Conservation (phyloP, 2,888 invertebrate species). For the Panopea generosa region DNA sequence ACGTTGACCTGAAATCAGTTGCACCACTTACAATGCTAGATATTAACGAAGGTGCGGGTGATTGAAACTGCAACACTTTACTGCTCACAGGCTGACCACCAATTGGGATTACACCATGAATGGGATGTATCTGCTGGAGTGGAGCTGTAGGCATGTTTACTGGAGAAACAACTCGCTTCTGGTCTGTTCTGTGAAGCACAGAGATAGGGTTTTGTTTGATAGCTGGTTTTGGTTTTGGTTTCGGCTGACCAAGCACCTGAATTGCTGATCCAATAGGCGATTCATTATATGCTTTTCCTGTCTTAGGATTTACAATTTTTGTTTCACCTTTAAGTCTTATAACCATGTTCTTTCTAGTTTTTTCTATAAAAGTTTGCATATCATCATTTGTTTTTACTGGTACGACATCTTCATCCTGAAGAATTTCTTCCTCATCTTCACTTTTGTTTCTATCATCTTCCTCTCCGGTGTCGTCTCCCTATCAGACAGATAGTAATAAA, state of each 20-base stretch:
- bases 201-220: background rate
- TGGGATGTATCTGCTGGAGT: slow-evolving; percentile 27
- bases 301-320: slow-evolving; percentile 46
- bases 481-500: too few relatives aligned
- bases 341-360: slow-evolving; percentile 62
- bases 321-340: slow-evolving; percentile 55
- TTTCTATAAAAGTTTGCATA: slow-evolving; percentile 58
- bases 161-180: background rate
- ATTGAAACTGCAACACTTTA: background rate
- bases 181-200: too few relatives aligned
- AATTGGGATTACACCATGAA: slow-evolving; percentile 22
- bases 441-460: background rate
- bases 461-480: background rate
- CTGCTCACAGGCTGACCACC: background rate
- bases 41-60: background rate
- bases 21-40: slow-evolving; percentile 17
- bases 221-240: background rate
- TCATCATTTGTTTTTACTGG: slow-evolving; percentile 18
- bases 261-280: slow-evolving; percentile 40
- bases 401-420: background rate
- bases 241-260: slow-evolving; percentile 47
- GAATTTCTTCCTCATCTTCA: background rate
- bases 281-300: slow-evolving; percentile 53
- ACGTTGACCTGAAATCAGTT: slow-evolving; percentile 12
- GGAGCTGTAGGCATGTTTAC: background rate